Evolutionary conservation across 1,140 invertebrate genomes (phyloP).

Genomic region (Macrocentrus cingulum): DNA sequence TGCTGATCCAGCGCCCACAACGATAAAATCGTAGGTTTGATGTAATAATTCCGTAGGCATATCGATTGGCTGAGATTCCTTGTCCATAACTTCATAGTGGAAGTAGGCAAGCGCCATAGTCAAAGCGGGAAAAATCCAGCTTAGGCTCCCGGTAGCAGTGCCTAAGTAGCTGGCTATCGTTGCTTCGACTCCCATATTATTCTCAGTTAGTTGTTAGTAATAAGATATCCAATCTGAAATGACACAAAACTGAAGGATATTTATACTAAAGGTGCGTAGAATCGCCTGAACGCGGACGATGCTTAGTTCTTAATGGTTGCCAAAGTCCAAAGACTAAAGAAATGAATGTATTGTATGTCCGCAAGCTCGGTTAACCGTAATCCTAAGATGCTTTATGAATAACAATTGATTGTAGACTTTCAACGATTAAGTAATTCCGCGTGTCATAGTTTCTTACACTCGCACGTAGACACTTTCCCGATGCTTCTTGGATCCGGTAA

Average conservation of each 20-base stretch:
- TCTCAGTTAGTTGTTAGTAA: not conserved
- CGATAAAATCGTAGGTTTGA: slow-evolving; percentile 81
- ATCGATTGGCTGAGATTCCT: slow-evolving; percentile 72
- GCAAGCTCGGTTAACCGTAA: slow-evolving; percentile 30
- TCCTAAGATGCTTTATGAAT: slow-evolving; percentile 37
- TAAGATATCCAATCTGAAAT: slow-evolving; percentile 6
- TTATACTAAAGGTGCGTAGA: no score
- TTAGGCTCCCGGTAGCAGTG: slow-evolving; percentile 61
- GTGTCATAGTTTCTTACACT: slow-evolving; percentile 21
- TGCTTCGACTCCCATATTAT: slow-evolving; percentile 47
- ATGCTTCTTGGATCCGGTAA: no score
- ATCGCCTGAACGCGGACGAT: no score
- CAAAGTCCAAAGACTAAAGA: no score
- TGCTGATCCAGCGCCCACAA: slow-evolving; percentile 92
- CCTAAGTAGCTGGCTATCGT: slow-evolving; percentile 48
- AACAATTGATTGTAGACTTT: slow-evolving; percentile 47
- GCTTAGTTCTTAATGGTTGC: not conserved
- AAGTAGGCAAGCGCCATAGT: slow-evolving; percentile 81
- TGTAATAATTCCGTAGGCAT: slow-evolving; percentile 65
- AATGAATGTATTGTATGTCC: slow-evolving; percentile 14
- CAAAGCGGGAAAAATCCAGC: slow-evolving; percentile 77
- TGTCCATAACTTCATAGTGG: slow-evolving; percentile 76
- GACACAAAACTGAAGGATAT: no score
- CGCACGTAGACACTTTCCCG: no score
- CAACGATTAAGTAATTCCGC: slow-evolving; percentile 45